A percentile compares a stretch with the other conserved stretches of the same genome.
These are phyloP conservation scores for Rhynchonycteris naso DNA, from an alignment of 2,797 vertebrate species.

Conservation along the genomic window DNA sequence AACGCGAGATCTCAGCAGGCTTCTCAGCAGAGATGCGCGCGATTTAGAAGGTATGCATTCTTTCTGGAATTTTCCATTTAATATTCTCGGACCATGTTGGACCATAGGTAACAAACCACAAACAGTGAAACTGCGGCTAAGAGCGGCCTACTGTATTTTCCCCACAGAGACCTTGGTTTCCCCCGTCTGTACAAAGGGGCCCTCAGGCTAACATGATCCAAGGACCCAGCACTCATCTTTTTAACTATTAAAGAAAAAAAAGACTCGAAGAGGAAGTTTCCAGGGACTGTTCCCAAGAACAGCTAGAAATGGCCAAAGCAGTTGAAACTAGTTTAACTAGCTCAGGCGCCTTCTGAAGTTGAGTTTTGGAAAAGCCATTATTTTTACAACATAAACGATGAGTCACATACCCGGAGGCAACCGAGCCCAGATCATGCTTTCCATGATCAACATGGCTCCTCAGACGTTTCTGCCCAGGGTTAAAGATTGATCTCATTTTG, in stretches of 20 bases:
- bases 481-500: background rate
- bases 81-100: background rate
- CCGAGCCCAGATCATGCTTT: background rate
- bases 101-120: background rate
- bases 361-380: slow-evolving; percentile 55
- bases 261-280: background rate
- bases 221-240: background rate
- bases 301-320: slow-evolving; percentile 1
- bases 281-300: background rate
- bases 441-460: background rate
- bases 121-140: too few relatives aligned
- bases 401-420: slow-evolving; percentile 9
- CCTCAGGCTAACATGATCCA: background rate
- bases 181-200: background rate
- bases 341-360: slow-evolving; percentile 14
- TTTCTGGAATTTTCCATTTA: background rate
- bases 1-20: background rate
- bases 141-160: background rate
- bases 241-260: background rate
- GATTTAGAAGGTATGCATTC: background rate
- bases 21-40: background rate
- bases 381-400: background rate
- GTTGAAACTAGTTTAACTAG: slow-evolving; percentile 57
- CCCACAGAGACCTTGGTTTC: background rate
- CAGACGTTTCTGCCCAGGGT: background rate